Conservation (phyloP, 1,140 invertebrate genomes). For the Coenobita brevimanus region DNA sequence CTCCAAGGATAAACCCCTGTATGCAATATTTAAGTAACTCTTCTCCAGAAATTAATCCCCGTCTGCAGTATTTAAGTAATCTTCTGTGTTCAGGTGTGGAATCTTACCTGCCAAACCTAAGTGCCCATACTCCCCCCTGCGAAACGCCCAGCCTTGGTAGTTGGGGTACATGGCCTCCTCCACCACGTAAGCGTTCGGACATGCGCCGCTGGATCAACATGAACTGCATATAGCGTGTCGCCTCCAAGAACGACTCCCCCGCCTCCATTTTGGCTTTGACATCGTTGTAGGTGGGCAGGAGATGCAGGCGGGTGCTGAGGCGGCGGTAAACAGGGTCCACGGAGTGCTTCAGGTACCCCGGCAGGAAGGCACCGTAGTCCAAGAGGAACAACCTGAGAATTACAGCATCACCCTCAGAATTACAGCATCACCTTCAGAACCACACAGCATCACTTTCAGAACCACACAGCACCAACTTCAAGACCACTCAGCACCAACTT, state of each 20-base stretch:
- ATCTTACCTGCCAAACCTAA: background rate
- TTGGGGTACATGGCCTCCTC: constrained; percentile 27
- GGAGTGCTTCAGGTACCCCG: constrained; percentile 5
- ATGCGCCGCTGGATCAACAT: constrained; percentile 6
- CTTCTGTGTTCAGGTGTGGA: too few species aligned
- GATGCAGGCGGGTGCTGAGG: background rate
- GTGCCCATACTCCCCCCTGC: background rate
- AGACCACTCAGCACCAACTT: too few species aligned
- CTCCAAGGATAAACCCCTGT: too few species aligned
- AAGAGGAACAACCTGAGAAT: constrained; percentile 22
- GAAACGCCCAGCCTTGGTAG: constrained; percentile 25
- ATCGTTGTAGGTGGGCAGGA: background rate
- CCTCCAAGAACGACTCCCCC: constrained; percentile 14
- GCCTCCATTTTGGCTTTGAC: constrained; percentile 5
- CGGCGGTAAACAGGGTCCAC: constrained; percentile 28
- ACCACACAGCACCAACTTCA: too few species aligned
- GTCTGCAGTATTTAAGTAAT: too few species aligned
- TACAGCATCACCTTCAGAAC: too few species aligned
- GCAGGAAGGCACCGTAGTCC: constrained; percentile 41
- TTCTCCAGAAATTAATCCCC: too few species aligned
- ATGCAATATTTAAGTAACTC: too few species aligned
- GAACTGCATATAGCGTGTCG: constrained; percentile 4
- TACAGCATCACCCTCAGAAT: too few species aligned
- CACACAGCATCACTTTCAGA: too few species aligned
- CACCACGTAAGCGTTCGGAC: constrained; percentile 13